Conservation (phyloP, 2,113 vertebrate species). For the Alectura lathami region DNA sequence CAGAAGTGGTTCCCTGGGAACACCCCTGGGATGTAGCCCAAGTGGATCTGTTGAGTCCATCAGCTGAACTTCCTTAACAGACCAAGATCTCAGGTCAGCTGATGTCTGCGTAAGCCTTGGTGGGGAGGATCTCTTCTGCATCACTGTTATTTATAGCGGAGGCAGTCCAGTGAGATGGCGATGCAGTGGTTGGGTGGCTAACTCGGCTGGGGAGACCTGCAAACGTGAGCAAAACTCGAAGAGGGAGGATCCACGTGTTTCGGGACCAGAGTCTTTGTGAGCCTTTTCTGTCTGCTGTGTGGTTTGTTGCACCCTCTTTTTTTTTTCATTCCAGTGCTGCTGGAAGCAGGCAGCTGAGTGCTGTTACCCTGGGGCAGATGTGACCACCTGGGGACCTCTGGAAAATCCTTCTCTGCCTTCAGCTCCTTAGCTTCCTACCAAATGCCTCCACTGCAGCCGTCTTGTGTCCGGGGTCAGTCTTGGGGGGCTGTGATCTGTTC, state of each 20-base stretch:
- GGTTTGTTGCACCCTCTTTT: neutral
- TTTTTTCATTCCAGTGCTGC: neutral
- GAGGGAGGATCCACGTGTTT: neutral
- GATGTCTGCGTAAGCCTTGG: neutral
- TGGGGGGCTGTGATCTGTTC: neutral
- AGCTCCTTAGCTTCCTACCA: neutral
- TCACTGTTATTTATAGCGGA: neutral
- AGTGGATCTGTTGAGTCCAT: neutral
- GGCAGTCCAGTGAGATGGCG: neutral
- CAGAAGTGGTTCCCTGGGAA: neutral
- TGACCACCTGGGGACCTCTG: neutral
- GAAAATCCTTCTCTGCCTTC: neutral
- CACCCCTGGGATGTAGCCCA: neutral
- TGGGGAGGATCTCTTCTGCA: neutral
- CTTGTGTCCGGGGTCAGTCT: neutral
- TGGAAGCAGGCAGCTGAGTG: neutral
- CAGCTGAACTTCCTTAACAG: neutral
- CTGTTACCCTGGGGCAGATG: neutral
- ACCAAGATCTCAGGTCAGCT: neutral
- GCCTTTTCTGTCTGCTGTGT: neutral
- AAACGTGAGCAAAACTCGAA: neutral
- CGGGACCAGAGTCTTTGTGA: neutral
- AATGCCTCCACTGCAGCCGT: neutral
- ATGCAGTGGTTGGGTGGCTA: neutral
- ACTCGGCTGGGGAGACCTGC: neutral